Base-by-base conservation (phyloP, 2,888 invertebrate genomes). In the Phlogophora meticulosa region DNA sequence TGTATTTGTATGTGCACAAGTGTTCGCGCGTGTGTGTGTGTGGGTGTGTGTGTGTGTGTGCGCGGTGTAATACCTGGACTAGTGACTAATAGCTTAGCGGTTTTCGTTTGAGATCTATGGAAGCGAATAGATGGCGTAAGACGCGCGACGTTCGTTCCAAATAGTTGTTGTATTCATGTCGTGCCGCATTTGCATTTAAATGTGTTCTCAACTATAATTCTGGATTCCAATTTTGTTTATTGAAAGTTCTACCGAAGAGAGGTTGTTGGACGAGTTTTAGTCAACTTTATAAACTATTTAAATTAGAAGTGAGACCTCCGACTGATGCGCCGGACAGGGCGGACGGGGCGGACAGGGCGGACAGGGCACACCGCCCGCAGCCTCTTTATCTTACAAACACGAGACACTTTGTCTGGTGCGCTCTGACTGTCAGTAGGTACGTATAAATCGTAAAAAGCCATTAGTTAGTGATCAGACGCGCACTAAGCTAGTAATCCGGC, bases 81-180 rank as follows among this genome's bases (percentile, higher is more conserved):
- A 60, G 57, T 66, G 79, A 78, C 60, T 72, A 78, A 78, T 67
- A 59, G 78, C 73, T 66, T 58, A 55, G 74, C 42, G 55, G 58
- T 58, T 67, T 66, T 48, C 57, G 36, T 66, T 73, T 53, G 45
- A 55, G 45, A 51, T 56, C 55, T 57, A 45, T 34, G 58, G 60
- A 40, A 42, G 61, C 28, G 53, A 57, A 78, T 73, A 67, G 34
- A 78, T 73, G 49, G 61, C 58, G 49, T 10, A 15, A 55, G 38
- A 46, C 57, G 49, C 9, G 15, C 67, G 38, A 46, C 57, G 63
- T 32, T 53, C 22, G 49, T 58, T 51, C 32, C 28, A 17, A 46
- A 46, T 32, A 53, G 15, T 56, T 24, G 55, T 52, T 36, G 34
- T 55, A 45, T 45, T 66, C 20, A 56, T 40, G 38, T 36, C 9